phyloP scores from a whole-genome alignment of 2,797 vertebrate species.

The Petrocephalus schoutedeni region DNA sequence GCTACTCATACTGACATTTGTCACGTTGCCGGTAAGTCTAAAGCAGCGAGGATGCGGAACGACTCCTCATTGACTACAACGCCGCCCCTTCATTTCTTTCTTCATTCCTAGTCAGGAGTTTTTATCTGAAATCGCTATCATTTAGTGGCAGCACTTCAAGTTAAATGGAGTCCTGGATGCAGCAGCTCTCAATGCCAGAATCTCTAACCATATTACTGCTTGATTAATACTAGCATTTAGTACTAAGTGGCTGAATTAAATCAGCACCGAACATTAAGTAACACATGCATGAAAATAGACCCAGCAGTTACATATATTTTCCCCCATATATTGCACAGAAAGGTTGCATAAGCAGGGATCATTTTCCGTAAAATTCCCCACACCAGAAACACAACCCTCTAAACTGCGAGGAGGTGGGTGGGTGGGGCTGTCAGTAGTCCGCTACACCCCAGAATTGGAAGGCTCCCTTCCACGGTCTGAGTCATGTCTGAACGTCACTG shows the following conservation, averaged over 20 bases:
- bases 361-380: neutral
- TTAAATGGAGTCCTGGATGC: neutral
- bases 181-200: neutral
- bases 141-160: neutral
- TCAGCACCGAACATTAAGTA: neutral
- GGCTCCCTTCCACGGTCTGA: slow-evolving; percentile 17
- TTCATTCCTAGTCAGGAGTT: neutral
- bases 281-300: neutral
- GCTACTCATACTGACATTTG: neutral
- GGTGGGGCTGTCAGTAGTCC: slow-evolving; percentile 11
- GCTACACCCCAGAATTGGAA: slow-evolving; percentile 5
- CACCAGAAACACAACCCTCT: slow-evolving; percentile 9
- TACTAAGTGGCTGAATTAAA: neutral
- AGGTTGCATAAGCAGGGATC: neutral
- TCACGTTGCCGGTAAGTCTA: neutral
- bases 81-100: neutral
- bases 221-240: neutral
- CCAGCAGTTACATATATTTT: neutral
- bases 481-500: slow-evolving; percentile 23
- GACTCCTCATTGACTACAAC: neutral
- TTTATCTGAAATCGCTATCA: neutral
- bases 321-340: neutral
- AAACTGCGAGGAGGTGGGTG: neutral
- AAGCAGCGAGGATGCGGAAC: neutral
- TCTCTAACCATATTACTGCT: neutral